Conservation (phyloP, 1,140 invertebrate genomes). For the Batillaria attramentaria region DNA sequence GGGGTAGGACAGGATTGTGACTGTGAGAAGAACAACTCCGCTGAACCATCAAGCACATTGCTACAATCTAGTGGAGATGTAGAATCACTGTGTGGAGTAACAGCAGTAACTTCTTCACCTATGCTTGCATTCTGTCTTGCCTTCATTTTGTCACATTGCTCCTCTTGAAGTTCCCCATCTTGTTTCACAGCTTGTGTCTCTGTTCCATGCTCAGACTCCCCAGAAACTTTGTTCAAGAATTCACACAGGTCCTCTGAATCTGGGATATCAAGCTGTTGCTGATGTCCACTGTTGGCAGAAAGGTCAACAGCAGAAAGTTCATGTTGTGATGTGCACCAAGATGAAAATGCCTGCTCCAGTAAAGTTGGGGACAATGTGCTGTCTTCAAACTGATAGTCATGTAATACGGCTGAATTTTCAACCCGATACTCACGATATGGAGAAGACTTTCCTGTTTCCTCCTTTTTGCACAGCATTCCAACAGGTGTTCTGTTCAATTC, state of each 20-base stretch:
- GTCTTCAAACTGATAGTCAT: slow-evolving; percentile 16
- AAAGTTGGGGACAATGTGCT: background rate
- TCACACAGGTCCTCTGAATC: background rate
- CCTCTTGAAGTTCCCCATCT: background rate
- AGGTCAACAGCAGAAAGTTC: background rate
- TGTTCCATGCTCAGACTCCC: background rate
- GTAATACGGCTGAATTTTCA: too few relatives aligned
- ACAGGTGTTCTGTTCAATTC: background rate
- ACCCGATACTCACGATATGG: too few relatives aligned
- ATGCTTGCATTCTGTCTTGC: background rate
- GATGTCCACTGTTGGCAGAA: background rate
- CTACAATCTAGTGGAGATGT: background rate
- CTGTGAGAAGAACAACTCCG: background rate
- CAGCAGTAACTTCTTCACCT: background rate
- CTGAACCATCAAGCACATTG: background rate
- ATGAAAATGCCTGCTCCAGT: background rate
- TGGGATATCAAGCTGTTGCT: background rate
- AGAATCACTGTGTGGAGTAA: too few relatives aligned
- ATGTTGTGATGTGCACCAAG: background rate
- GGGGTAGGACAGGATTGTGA: background rate
- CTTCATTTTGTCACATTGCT: background rate
- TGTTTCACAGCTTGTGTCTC: too few relatives aligned
- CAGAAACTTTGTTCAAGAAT: background rate
- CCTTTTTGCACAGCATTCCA: too few relatives aligned
- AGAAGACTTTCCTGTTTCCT: too few relatives aligned